Percentiles rank a stretch among this genome's conserved stretches.
phyloP scores from a whole-genome alignment of 2,113 vertebrate species.

The Pterocles orientalis region DNA sequence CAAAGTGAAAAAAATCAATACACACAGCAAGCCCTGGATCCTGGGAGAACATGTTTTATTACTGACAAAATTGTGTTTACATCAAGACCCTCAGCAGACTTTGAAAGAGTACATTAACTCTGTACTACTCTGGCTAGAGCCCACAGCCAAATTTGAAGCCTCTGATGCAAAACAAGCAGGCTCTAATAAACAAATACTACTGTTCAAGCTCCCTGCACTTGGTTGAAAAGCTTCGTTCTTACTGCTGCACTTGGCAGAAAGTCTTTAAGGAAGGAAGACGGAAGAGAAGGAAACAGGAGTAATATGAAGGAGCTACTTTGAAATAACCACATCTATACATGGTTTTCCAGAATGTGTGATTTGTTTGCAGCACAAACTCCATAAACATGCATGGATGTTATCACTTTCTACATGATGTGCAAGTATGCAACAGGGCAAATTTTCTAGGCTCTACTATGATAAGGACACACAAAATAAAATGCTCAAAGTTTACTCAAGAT shows the following conservation, averaged over 20 bases:
- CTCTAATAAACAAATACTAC: not conserved
- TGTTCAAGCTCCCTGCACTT: not conserved
- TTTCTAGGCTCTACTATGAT: not conserved
- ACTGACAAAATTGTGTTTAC: not conserved
- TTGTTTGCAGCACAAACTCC: not conserved
- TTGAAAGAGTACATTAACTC: not conserved
- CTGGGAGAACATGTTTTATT: not conserved
- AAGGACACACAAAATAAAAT: accelerated
- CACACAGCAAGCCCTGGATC: not conserved
- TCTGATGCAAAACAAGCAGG: not conserved
- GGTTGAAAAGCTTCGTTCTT: not conserved
- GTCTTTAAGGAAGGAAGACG: not conserved
- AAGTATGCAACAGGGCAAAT: not conserved
- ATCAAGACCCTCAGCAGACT: not conserved
- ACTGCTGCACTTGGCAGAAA: not conserved
- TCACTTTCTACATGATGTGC: not conserved
- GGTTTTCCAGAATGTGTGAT: accelerated
- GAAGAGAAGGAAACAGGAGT: not conserved
- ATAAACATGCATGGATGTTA: not conserved
- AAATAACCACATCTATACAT: not conserved
- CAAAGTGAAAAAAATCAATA: not conserved
- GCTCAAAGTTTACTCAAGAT: not conserved
- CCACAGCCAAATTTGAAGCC: not conserved
- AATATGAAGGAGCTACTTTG: not conserved
- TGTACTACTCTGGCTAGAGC: not conserved